phyloP scores from a whole-genome alignment of 2,888 invertebrate species.

The Drosophila mulleri region DNA sequence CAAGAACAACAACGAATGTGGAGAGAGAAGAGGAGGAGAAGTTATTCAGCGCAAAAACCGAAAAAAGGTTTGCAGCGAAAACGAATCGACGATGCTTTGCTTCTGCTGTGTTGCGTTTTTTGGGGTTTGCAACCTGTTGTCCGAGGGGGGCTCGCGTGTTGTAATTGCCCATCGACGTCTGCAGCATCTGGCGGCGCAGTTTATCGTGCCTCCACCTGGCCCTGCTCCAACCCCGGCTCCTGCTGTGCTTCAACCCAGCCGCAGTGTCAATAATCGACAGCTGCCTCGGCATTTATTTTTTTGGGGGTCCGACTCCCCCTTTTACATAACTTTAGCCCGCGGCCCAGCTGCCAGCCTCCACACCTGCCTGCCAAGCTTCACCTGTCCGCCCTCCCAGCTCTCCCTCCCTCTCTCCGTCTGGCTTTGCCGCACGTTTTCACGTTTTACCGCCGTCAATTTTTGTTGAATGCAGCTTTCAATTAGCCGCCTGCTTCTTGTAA shows the following conservation, averaged over 20 bases:
- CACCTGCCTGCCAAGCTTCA: conserved; percentile 17
- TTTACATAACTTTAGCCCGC: conserved; percentile 66
- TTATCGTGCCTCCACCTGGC: conserved; percentile 48
- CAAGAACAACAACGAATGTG: conserved; percentile 39
- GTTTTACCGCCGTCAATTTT: conserved; percentile 65
- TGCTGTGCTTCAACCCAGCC: conserved; percentile 39
- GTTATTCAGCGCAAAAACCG: conserved; percentile 22
- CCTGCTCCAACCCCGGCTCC: neutral
- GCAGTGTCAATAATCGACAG: conserved; percentile 81
- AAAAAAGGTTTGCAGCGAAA: conserved; percentile 14
- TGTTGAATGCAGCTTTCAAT: conserved; percentile 76
- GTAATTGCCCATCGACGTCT: conserved; percentile 71
- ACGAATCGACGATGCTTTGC: conserved; percentile 28
- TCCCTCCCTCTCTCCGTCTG: neutral
- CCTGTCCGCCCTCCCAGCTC: neutral
- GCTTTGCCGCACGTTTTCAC: conserved; percentile 47
- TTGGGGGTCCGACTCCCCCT: conserved; percentile 55
- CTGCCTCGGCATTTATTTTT: conserved; percentile 69
- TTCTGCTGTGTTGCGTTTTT: conserved; percentile 25
- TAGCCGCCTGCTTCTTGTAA: conserved; percentile 77
- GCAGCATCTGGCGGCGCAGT: conserved; percentile 74
- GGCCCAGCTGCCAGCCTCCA: conserved; percentile 32
- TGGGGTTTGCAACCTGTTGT: conserved; percentile 23
- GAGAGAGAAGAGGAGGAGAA: conserved; percentile 20
- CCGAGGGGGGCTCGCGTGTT: conserved; percentile 75